Base-by-base conservation (phyloP, 1,140 invertebrate species). In the Ladona fulva region DNA sequence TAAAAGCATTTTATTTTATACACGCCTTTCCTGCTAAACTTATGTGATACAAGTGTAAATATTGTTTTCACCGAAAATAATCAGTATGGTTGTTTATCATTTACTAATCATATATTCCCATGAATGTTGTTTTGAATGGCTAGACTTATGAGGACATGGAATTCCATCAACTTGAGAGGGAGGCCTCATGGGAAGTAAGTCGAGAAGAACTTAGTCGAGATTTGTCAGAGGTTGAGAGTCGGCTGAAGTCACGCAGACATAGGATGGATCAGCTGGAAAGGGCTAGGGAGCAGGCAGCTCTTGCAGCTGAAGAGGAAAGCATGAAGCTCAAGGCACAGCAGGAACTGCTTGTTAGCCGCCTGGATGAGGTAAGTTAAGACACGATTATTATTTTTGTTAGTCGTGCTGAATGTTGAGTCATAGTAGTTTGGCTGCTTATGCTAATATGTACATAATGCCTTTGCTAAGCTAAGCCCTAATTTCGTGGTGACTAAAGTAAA, bases 141-240 rank as follows among this genome's bases (percentile, higher is more conserved):
- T 73, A 95, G 87, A 89, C 92, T 42, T 97, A 94, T 83, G 96
- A 98, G 85, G 95, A 97, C 84, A 86, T 96, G 22, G 96, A 98
- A 85, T 98, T 97, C 85, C 93, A 95, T 82, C 93, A 97, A 84
- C 87, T 97, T 78, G 96, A 98, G 86, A 94, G 94, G 82, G 93
- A 95, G 83, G 93, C 94, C 0, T 93, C 94, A 83, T 88, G 91
- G 88, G 85, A 92, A 88, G 83, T 87, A 93, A 77, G 91, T 92
- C 88, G 93, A 76, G 95, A 96, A 85, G 93, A 95, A 82, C 81
- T 95, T 7, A 92, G 94, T 83, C 90, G 92, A 80, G 92, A 92
- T 83, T 88, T 94, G 75, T 88, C 89, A 66, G 89, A 92, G 42
- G 85, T 94, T 16, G 87, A 88, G 11, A 86, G 89, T 78, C 89